A percentile compares a stretch with the other conserved stretches of the same genome.
Evolutionary conservation across 2,797 vertebrate species (phyloP).

Genomic region (Sparidentex hasta): DNA sequence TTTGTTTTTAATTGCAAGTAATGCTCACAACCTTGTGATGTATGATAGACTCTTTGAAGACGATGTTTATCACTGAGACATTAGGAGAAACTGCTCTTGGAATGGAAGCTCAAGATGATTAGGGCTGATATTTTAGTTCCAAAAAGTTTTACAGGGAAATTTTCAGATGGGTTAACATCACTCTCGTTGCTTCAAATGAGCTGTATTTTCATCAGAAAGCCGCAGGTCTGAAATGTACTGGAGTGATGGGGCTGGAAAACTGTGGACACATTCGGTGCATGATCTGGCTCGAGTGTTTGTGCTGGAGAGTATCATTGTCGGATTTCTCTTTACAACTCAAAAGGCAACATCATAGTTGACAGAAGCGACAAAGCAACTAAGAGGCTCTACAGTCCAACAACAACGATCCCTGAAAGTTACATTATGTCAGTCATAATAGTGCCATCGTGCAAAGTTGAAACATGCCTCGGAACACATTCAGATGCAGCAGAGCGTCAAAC

Average conservation of each 20-base stretch:
- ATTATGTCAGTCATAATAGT: conserved; percentile 4
- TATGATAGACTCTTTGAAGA: conserved; percentile 1
- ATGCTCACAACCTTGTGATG: conserved; percentile 1
- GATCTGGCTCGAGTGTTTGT: neutral
- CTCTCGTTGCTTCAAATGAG: neutral
- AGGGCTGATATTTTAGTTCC: neutral
- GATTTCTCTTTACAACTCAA: neutral
- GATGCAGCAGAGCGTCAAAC: conserved; percentile 32
- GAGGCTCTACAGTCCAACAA: conserved; percentile 13
- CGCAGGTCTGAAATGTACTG: neutral
- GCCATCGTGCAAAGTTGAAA: conserved; percentile 2
- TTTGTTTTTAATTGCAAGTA: conserved; percentile 42
- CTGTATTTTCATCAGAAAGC: neutral
- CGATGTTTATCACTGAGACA: conserved; percentile 9
- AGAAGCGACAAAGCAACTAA: conserved; percentile 6
- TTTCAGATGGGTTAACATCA: conserved; percentile 1
- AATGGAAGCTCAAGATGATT: conserved; percentile 12
- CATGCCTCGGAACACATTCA: conserved; percentile 17
- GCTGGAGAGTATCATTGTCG: neutral
- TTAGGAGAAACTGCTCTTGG: conserved; percentile 15
- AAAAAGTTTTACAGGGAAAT: neutral
- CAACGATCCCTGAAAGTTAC: conserved; percentile 1
- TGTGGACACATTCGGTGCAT: neutral
- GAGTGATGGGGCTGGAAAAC: neutral
- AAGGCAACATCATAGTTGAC: conserved; percentile 7